A percentile compares a stretch with the other conserved stretches of the same genome.
Evolutionary conservation across 2,888 invertebrate genomes (phyloP).

Genomic region (Apodemia mormo): DNA sequence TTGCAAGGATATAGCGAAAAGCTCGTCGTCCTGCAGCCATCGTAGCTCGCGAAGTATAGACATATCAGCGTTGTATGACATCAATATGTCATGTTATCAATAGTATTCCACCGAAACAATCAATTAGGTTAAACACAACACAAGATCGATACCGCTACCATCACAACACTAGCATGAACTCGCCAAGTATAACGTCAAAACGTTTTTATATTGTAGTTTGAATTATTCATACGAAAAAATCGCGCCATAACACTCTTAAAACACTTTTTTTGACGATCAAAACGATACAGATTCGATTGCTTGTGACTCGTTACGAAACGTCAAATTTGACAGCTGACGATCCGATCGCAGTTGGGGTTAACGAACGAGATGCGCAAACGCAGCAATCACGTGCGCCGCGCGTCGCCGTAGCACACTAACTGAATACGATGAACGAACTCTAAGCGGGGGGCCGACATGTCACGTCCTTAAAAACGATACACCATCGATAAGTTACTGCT

Average conservation of each 20-base stretch:
- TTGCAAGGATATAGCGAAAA: constrained; percentile 76
- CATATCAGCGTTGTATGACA: constrained; percentile 74
- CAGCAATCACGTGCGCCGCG: constrained; percentile 55
- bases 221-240: constrained; percentile 55
- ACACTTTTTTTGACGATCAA: constrained; percentile 42
- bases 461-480: constrained; percentile 59
- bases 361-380: constrained; percentile 55
- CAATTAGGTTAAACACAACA: constrained; percentile 49
- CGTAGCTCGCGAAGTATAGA: constrained; percentile 76
- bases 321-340: constrained; percentile 70
- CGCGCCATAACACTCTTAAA: constrained; percentile 47
- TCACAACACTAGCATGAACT: constrained; percentile 64
- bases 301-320: constrained; percentile 57
- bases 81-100: constrained; percentile 67
- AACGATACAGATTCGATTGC: constrained; percentile 45
- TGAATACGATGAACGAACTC: constrained; percentile 39
- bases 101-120: constrained; percentile 50
- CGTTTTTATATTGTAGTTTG: constrained; percentile 43
- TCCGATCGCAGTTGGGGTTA: constrained; percentile 59
- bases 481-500: constrained; percentile 61
- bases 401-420: constrained; percentile 62
- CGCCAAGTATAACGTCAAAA: constrained; percentile 46
- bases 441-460: constrained; percentile 62
- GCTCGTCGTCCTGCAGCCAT: constrained; percentile 77
- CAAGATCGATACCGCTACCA: constrained; percentile 45